Evolutionary conservation across 2,113 vertebrate genomes (phyloP), one percentile per base, ranked within the genome.

Genomic region (Orycteropus afer): DNA sequence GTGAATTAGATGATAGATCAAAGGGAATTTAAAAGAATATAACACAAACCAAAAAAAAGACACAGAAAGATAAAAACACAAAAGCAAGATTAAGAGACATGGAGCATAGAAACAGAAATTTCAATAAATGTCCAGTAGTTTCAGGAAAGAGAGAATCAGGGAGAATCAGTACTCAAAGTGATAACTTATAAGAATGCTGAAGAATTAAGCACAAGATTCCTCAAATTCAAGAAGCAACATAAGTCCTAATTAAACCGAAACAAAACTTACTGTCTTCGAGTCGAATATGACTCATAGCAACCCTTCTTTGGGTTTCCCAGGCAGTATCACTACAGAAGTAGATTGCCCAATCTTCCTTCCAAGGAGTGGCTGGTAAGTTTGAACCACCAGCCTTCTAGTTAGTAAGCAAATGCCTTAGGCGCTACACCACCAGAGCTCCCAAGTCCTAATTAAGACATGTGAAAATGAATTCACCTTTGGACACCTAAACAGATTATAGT

Each of bases 41-140:
- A 67, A 79, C 42, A 74, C 14, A 80, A n/a, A n/a, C n/a, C n/a
- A n/a, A n/a, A n/a, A n/a, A n/a, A n/a, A 85, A 95, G 37, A 73
- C 29, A 84, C 25, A 85, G 2, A 37, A 67, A 85, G 67, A 69
- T 42, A 49, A 77, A 67, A 80, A 76, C 3, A 40, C 1, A 2
- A 85, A 61, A 69, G 67, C 18, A 29, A 17, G 12, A 2, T 74
- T 69, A 51, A 79, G 57, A 88, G 61, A 51, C 37, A 59, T 6
- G 27, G 47, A 5, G 2, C 40, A 7, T 18, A 49, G n/a, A 42
- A 42, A 5, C 29, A 40, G 20, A 88, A 23, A 13, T 74, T 22
- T 74, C n/a, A 57, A 7, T 65, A 67, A 69, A 74, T 11, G 11
- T 45, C 25, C 12, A 27, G 12, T 20, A 59, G 18, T 61, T 76